phyloP scores from a whole-genome alignment of 2,113 vertebrate genomes.

The Benitochromis conjunctus region DNA sequence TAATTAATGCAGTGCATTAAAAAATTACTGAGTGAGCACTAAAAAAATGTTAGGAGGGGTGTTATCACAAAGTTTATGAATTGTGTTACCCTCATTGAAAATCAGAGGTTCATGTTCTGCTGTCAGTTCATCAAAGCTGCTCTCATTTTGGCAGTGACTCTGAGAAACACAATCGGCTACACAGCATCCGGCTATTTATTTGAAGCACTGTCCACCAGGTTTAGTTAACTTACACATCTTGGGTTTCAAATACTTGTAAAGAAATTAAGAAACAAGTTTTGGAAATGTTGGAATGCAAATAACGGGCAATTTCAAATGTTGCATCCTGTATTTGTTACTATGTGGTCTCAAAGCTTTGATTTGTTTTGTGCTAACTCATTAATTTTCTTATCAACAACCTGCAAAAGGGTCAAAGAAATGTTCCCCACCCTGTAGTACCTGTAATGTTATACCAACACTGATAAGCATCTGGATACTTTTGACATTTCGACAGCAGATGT shows the following conservation, averaged over 20 bases:
- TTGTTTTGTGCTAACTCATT: neutral
- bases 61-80: neutral
- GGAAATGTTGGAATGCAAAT: neutral
- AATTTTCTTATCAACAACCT: neutral
- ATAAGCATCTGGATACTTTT: neutral
- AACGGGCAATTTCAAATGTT: neutral
- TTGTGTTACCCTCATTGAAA: neutral
- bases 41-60: neutral
- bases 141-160: neutral
- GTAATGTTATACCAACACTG: neutral
- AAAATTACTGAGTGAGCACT: neutral
- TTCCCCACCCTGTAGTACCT: neutral
- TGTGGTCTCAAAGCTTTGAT: neutral
- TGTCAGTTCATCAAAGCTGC: neutral
- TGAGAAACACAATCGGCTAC: neutral
- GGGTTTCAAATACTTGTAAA: neutral
- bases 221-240: neutral
- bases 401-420: neutral
- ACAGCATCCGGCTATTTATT: neutral
- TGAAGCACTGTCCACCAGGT: accelerated
- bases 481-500: neutral
- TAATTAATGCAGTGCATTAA: no score
- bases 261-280: neutral
- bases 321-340: neutral
- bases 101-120: neutral